Conservation (phyloP, 2,113 vertebrate species). For the Labeo rohita region DNA sequence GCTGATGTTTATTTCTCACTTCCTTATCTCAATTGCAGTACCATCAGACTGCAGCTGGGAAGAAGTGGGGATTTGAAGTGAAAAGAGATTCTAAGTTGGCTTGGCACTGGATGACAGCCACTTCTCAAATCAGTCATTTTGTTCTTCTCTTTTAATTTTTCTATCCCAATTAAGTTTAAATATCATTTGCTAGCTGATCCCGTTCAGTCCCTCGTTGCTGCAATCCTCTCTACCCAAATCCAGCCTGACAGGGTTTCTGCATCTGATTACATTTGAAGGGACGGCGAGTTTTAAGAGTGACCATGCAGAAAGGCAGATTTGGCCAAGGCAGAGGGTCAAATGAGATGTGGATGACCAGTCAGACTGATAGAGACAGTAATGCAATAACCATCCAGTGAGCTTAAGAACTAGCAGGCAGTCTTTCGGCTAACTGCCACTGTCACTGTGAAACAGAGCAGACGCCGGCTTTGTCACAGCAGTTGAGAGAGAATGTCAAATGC, state of each 20-base stretch:
- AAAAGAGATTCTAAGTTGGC: background rate
- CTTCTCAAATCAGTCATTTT: constrained; percentile 13
- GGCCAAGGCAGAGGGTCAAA: constrained; percentile 46
- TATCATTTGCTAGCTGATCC: constrained; percentile 35
- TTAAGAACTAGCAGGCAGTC: constrained; percentile 42
- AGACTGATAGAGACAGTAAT: constrained; percentile 54
- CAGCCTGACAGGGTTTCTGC: constrained; percentile 45
- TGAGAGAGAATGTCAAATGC: constrained; percentile 50
- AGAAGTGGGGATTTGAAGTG: constrained; percentile 1
- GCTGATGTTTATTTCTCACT: constrained; percentile 70
- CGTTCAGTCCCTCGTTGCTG: constrained; percentile 29
- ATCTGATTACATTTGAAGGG: constrained; percentile 61
- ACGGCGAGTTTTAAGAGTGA: constrained; percentile 44
- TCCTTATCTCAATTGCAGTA: constrained; percentile 69
- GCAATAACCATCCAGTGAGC: constrained; percentile 51
- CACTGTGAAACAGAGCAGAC: constrained; percentile 53
- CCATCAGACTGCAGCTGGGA: constrained; percentile 52
- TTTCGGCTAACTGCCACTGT: constrained; percentile 47
- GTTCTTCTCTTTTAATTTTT: constrained; percentile 25
- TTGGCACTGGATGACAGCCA: background rate
- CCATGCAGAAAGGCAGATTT: constrained; percentile 38
- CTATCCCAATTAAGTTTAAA: constrained; percentile 15
- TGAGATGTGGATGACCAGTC: constrained; percentile 39
- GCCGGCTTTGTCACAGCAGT: background rate
- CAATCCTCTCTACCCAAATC: constrained; percentile 44